These are phyloP conservation scores for Pangasius mekongensis DNA, from an alignment of 2,797 vertebrate species.

Conservation along the genomic window DNA sequence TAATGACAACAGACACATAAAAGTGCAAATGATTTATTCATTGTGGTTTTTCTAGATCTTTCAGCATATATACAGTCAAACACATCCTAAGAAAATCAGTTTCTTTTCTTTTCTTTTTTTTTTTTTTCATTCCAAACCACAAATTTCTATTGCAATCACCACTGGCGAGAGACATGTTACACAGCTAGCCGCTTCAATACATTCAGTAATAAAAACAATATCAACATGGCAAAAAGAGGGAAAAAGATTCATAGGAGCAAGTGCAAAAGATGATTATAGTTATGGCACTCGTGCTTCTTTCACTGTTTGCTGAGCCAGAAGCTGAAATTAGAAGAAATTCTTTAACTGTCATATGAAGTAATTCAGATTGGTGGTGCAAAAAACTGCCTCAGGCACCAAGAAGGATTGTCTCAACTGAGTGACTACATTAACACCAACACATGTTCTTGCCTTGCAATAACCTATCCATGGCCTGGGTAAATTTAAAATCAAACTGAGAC, in stretches of 20 bases:
- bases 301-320: conserved; percentile 40
- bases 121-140: conserved; percentile 56
- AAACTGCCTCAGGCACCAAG: conserved; percentile 63
- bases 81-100: conserved; percentile 68
- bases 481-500: conserved; percentile 48
- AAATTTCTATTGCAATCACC: conserved; percentile 50
- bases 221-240: conserved; percentile 50
- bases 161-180: conserved; percentile 46
- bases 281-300: conserved; percentile 67
- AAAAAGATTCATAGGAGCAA: conserved; percentile 60
- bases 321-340: conserved; percentile 23
- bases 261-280: conserved; percentile 58
- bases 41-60: conserved; percentile 65
- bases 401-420: conserved; percentile 71
- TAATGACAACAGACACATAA: conserved; percentile 27
- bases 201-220: conserved; percentile 74
- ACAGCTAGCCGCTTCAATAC: conserved; percentile 68
- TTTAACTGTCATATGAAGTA: conserved; percentile 35
- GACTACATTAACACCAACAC: conserved; percentile 37
- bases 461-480: conserved; percentile 58
- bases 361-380: conserved; percentile 41
- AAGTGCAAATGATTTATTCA: conserved; percentile 86
- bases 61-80: conserved; percentile 80
- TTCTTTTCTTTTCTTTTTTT: conserved; percentile 54
- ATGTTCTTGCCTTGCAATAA: conserved; percentile 66